Evolutionary conservation across 1,140 invertebrate genomes (phyloP), one percentile per base, ranked within the genome.

Genomic region (Leptoteleia sp.): DNA sequence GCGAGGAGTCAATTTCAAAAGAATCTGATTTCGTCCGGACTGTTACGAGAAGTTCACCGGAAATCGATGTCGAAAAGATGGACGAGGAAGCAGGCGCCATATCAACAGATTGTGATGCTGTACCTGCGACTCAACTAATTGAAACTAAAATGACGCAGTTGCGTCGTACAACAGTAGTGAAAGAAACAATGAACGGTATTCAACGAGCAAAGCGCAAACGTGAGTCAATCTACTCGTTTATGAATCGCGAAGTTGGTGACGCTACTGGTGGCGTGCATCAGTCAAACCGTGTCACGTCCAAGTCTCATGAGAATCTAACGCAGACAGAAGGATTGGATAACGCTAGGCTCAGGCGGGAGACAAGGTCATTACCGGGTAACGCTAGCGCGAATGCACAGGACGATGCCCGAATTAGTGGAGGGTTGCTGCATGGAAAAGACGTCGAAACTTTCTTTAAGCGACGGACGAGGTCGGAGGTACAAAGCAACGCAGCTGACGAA

Each of bases 381-480:
- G 42, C 25, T 3, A 42, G n/a, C 7, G 33, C 3, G 4, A 12
- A 48, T 0, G 3, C 27, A 12, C n/a, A 64, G 4, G 16, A 12
- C 6, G n/a, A 3, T 17, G 25, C 6, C 64, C 54, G 4, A 27
- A 15, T 4, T 16, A 11, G 16, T 40, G 47, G 54, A 29, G n/a
- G 42, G 33, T 31, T 13, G 8, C 33, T 19, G 3, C 31, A 38
- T 0, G 19, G 27, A 9, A 22, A 59, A 25, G 47, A 45, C 16
- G 11, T 76, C 6, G 87, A 89, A 13, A 57, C 81, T 0, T 82
- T 73, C 6, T 29, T 76, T 0, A 89, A 88, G 33, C 81, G 86
- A 11, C 79, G 84, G 17, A 89, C 89, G 0, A 81, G 88, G 1
- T 89, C 88, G 0, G 88, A 89, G 15, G 87, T 87, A 42, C 64